These are phyloP conservation scores for Neoniphon sammara DNA, from an alignment of 2,797 vertebrate species.

Conservation along the genomic window DNA sequence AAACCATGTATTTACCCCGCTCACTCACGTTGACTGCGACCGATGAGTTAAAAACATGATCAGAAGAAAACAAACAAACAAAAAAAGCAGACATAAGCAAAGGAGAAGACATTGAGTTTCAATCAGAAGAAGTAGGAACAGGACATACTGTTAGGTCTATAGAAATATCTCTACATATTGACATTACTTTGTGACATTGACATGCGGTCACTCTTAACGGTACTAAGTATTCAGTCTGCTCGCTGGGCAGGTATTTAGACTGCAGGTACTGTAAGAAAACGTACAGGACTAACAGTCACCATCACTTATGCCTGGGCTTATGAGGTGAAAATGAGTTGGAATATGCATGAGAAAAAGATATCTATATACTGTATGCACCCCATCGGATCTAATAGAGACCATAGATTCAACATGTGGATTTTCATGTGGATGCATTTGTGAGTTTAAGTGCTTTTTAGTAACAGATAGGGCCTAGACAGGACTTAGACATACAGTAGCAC, in stretches of 20 bases:
- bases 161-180: constrained; percentile 67
- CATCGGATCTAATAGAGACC: constrained; percentile 51
- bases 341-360: constrained; percentile 67
- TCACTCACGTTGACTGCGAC: constrained; percentile 99
- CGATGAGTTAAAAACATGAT: constrained; percentile 86
- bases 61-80: constrained; percentile 87
- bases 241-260: constrained; percentile 57
- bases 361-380: constrained; percentile 76
- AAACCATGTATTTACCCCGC: constrained; percentile 95
- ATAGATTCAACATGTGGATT: constrained; percentile 19
- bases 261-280: constrained; percentile 46
- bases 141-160: constrained; percentile 69
- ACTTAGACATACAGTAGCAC: constrained; percentile 79
- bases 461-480: constrained; percentile 66
- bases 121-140: constrained; percentile 80
- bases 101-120: constrained; percentile 85
- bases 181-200: constrained; percentile 76
- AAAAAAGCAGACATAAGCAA: constrained; percentile 85
- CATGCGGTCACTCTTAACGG: constrained; percentile 60
- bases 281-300: constrained; percentile 71
- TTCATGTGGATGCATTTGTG: constrained; percentile 34
- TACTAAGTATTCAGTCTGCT: constrained; percentile 55
- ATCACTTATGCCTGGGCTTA: constrained; percentile 85
- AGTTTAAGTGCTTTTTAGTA: constrained; percentile 43
- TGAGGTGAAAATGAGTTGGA: constrained; percentile 75